These are phyloP conservation scores for Clivina fossor DNA, from an alignment of 2,888 invertebrate species.

Conservation along the genomic window DNA sequence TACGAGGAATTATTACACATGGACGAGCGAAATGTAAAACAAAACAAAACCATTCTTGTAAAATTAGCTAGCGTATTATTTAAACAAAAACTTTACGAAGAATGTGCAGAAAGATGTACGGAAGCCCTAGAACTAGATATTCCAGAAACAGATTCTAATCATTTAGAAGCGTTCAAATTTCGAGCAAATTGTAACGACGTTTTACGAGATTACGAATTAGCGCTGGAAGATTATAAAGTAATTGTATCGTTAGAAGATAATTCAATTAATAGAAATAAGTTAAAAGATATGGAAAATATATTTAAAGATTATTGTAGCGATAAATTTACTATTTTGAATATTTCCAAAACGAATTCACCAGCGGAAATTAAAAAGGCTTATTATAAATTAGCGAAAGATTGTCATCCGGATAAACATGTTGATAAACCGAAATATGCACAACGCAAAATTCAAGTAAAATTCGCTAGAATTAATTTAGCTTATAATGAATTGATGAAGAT, in stretches of 20 bases:
- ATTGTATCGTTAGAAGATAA: conserved; percentile 7
- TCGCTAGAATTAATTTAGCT: conserved; percentile 14
- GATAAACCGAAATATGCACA: conserved; percentile 10
- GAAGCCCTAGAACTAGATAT: conserved; percentile 17
- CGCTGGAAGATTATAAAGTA: conserved; percentile 22
- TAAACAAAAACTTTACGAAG: conserved; percentile 4
- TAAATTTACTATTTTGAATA: conserved; percentile 2
- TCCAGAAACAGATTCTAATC: too few species aligned
- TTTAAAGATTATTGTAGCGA: background rate
- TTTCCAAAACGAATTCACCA: conserved; percentile 1
- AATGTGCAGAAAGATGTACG: conserved; percentile 8
- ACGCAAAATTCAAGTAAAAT: conserved; percentile 11
- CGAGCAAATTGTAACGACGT: conserved; percentile 14
- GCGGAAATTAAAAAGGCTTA: conserved; percentile 25
- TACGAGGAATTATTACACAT: conserved; percentile 12
- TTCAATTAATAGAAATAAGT: background rate
- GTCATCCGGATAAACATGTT: conserved; percentile 24
- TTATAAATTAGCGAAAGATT: conserved; percentile 13
- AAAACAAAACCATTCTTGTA: conserved; percentile 8
- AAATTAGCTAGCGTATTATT: conserved; percentile 15
- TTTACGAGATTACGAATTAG: conserved; percentile 18
- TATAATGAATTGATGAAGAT: conserved; percentile 14
- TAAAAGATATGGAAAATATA: background rate
- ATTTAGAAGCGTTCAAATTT: conserved; percentile 14
- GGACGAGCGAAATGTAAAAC: conserved; percentile 11